Percentiles rank a stretch among this genome's conserved stretches.
phyloP scores from a whole-genome alignment of 2,113 vertebrate species.

The Ondatra zibethicus region DNA sequence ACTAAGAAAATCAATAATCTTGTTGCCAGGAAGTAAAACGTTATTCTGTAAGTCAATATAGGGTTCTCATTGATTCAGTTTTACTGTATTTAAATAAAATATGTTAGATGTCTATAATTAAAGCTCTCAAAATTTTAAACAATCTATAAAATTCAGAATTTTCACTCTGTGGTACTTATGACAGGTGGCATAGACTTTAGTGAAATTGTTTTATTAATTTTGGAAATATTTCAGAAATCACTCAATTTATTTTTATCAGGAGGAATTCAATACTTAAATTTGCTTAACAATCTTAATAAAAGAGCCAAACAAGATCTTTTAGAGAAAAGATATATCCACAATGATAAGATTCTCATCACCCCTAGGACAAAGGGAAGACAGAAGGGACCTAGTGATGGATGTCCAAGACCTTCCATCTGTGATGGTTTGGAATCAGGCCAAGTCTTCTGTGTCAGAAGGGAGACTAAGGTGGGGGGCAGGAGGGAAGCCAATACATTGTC shows the following conservation, averaged over 20 bases:
- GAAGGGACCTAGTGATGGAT: neutral
- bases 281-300: neutral
- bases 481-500: neutral
- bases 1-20: neutral
- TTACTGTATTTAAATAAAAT: conserved; percentile 46
- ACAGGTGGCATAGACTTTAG: neutral
- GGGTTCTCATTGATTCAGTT: neutral
- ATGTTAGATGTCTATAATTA: neutral
- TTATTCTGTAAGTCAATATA: neutral
- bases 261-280: neutral
- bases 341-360: neutral
- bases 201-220: conserved; percentile 14
- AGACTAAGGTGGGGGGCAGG: neutral
- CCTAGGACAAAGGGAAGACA: neutral
- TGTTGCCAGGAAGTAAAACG: neutral
- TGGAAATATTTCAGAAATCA: neutral
- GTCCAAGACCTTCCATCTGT: neutral
- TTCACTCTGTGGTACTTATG: neutral
- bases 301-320: neutral
- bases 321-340: neutral
- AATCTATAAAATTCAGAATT: neutral
- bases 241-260: neutral
- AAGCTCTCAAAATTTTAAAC: neutral
- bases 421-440: neutral
- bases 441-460: neutral